Evolutionary conservation across 2,113 vertebrate species (phyloP).

Genomic region (Peromyscus leucopus): DNA sequence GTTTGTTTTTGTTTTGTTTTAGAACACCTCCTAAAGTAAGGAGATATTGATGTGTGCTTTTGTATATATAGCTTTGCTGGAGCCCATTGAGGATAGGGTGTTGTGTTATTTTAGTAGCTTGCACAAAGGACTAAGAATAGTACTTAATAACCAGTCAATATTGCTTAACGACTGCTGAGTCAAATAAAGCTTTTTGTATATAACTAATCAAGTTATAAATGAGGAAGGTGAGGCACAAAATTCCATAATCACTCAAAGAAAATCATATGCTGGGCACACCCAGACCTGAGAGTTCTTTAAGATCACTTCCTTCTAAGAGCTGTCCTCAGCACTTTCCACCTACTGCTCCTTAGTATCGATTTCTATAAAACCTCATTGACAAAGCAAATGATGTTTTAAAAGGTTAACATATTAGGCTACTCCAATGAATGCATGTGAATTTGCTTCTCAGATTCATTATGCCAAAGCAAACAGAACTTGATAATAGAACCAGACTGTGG

Average conservation of each 20-base stretch:
- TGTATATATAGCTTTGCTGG: background rate
- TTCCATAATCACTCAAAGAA: background rate
- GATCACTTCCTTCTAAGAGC: background rate
- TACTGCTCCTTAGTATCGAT: background rate
- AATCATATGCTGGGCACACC: background rate
- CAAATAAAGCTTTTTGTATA: background rate
- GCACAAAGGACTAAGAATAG: background rate
- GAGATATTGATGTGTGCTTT: background rate
- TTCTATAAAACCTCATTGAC: background rate
- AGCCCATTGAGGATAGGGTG: background rate
- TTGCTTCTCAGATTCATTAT: constrained; percentile 34
- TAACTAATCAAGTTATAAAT: background rate
- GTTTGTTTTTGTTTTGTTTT: background rate
- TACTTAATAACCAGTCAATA: background rate
- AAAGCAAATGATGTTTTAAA: background rate
- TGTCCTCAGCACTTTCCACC: background rate
- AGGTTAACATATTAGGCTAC: background rate
- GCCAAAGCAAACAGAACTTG: background rate
- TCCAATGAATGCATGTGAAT: background rate
- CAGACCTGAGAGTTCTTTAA: background rate
- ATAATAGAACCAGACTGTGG: background rate
- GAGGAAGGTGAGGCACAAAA: background rate
- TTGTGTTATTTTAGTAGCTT: background rate
- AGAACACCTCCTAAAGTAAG: background rate
- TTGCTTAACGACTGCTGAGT: background rate